A percentile compares a stretch with the other conserved stretches of the same genome.
Evolutionary conservation across 2,797 vertebrate species (phyloP).

Genomic region (Dromococcyx pavoninus): DNA sequence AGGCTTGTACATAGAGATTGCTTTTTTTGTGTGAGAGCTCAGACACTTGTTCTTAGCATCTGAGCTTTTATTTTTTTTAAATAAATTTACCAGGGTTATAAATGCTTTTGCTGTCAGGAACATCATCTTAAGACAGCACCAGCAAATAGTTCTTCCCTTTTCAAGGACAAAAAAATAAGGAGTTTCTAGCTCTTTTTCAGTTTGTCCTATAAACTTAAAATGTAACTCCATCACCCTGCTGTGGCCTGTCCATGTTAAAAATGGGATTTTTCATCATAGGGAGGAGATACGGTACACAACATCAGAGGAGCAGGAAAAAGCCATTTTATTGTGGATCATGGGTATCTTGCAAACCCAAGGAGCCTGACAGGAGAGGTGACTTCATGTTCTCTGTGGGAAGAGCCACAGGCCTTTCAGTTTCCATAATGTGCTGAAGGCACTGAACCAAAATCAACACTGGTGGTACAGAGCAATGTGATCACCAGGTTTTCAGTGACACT

Average conservation of each 20-base stretch:
- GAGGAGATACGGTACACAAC: not conserved
- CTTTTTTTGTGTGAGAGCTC: not conserved
- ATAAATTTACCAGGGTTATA: not conserved
- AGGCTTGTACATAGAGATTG: not conserved
- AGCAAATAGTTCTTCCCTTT: not conserved
- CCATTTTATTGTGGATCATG: not conserved
- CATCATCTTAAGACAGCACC: not conserved
- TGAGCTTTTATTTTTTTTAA: not conserved
- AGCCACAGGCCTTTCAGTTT: not conserved
- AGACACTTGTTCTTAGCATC: not conserved
- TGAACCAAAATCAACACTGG: not conserved
- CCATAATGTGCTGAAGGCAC: not conserved
- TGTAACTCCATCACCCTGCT: not conserved
- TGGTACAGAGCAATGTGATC: not conserved
- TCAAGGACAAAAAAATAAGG: not conserved
- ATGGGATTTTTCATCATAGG: not conserved
- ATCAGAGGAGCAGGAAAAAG: not conserved
- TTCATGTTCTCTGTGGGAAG: not conserved
- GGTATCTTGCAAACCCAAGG: not conserved
- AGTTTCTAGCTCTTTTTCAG: not conserved
- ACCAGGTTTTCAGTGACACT: fast-evolving
- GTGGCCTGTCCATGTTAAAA: not conserved
- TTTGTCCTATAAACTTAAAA: not conserved
- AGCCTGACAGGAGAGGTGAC: not conserved
- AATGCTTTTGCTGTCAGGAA: not conserved